Evolutionary conservation across 2,113 vertebrate genomes (phyloP).

Genomic region (Microcebus tavaratra): DNA sequence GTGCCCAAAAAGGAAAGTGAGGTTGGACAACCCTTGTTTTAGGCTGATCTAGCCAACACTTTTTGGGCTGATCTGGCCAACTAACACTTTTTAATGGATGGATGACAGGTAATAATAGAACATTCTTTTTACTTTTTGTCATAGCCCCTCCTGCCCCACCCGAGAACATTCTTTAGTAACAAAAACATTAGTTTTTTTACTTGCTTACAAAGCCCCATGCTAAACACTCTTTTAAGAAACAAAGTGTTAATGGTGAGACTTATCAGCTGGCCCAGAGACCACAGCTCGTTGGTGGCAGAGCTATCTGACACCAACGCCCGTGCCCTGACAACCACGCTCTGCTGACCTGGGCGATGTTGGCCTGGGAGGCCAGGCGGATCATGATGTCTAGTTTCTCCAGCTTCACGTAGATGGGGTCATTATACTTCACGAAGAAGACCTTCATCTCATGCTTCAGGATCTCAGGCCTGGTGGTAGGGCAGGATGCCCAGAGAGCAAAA

Average conservation of each 20-base stretch:
- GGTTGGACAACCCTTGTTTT: background rate
- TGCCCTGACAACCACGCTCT: background rate
- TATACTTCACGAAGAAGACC: constrained; percentile 99
- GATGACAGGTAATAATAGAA: background rate
- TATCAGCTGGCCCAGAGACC: background rate
- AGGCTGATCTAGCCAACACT: background rate
- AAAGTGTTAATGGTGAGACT: background rate
- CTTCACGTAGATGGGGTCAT: constrained; percentile 99
- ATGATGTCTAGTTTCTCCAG: constrained; percentile 99
- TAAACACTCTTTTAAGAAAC: background rate
- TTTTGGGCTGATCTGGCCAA: background rate
- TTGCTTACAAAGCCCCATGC: background rate
- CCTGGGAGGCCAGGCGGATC: constrained; percentile 98
- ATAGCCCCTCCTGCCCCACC: no score
- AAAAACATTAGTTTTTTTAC: background rate
- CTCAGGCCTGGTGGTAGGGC: constrained; percentile 88
- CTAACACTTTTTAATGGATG: background rate
- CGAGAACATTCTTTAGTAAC: background rate
- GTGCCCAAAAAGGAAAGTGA: background rate
- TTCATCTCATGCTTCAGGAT: constrained; percentile 99
- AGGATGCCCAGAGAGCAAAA: background rate
- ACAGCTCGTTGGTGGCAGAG: background rate
- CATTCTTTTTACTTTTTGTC: background rate
- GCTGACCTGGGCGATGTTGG: constrained; percentile 97
- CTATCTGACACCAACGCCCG: background rate